Base-by-base conservation (phyloP, 2,888 invertebrate genomes). In the Cataglyphis altisquamis region DNA sequence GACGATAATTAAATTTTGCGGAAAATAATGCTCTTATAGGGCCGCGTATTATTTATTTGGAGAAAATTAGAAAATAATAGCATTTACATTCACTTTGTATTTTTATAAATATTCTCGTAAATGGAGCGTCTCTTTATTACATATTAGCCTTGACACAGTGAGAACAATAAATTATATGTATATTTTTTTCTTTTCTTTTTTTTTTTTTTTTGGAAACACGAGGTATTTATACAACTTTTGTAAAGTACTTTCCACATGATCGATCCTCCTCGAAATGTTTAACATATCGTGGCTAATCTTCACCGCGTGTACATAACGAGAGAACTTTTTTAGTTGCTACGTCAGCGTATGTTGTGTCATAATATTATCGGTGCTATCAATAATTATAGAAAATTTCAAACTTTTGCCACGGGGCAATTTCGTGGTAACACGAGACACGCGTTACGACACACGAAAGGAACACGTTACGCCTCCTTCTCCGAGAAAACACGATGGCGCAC, bases 401-500 rank as follows among this genome's bases (percentile, higher is more conserved):
- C 41, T 67, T 55, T 52, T 9, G 52, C 21, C 32, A 18, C 12
- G 60, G 9, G 36, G 63, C 60, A 45, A 25, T 12, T 41, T 5
- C 25, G 60, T 45, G 78, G 15, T 52, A 52, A n/a, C 36, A 36
- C 45, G n/a, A 77, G 41, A 77, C 36, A 36, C 57, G 32, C 57
- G 60, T 70, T 70, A 57, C 68, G 45, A 78, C 78, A 78, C 57
- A 68, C 18, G 68, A 45, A 10, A 52, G 70, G 60, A 60, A 68
- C 57, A 21, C 32, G 62, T 74, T 78, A 78, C 68, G 68, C 57
- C 68, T 12, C 45, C 45, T 60, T 45, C 41, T 67, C 70, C 60
- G 70, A 52, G 52, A 83, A 88, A 87, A 72, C 62, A 81, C 83
- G 82, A 72, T 67, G 73, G 5, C 48, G 64, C 63, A 15, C 82